phyloP scores from a whole-genome alignment of 2,797 vertebrate genomes.

The Alca torda region DNA sequence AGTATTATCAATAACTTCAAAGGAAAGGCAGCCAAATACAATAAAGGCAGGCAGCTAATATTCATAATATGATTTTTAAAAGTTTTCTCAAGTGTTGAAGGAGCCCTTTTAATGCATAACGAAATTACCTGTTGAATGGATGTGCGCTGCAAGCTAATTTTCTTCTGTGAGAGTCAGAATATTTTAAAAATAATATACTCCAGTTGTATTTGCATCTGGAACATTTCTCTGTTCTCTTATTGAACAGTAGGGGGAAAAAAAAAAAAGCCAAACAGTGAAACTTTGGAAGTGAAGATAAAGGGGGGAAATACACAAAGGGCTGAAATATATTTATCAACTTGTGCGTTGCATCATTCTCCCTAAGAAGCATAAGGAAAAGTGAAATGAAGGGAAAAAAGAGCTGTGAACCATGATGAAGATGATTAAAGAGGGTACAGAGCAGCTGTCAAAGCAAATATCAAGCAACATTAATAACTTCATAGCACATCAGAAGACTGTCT shows the following conservation, averaged over 20 bases:
- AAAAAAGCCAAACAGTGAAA: not conserved
- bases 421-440: conserved; percentile 78
- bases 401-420: conserved; percentile 71
- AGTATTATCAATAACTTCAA: conserved; percentile 8
- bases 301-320: not conserved
- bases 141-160: not conserved
- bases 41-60: not conserved
- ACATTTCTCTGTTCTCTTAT: not conserved
- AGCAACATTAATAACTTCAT: conserved; percentile 80
- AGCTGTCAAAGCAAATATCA: conserved; percentile 81
- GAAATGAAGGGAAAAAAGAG: conserved; percentile 71
- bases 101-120: conserved; percentile 12
- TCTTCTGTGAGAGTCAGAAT: not conserved
- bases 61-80: not conserved
- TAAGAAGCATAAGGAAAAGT: conserved; percentile 56
- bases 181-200: not conserved
- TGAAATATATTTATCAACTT: conserved; percentile 48
- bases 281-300: conserved; percentile 6
- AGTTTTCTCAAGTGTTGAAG: not conserved
- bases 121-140: conserved; percentile 27
- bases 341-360: conserved; percentile 21
- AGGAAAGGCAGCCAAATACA: conserved; percentile 15
- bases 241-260: not conserved
- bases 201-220: not conserved
- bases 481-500: conserved; percentile 67